Evolutionary conservation across 1,140 invertebrate species (phyloP), one percentile per base, ranked within the genome.

Genomic region (Brachionus koreanus): DNA sequence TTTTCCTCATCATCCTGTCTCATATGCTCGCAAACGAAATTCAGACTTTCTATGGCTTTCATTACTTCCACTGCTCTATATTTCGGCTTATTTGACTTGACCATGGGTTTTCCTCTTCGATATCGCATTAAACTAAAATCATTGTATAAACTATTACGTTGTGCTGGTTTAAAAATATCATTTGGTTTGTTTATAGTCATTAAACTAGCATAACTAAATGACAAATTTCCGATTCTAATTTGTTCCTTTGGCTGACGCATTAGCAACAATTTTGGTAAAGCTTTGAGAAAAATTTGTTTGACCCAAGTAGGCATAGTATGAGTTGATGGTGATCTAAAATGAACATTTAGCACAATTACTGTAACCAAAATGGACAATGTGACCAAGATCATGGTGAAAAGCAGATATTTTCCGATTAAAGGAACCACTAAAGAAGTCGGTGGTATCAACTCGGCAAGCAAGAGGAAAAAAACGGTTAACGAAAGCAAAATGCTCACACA

Each of bases 311-410:
- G 72, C 82, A 83, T 83, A 7, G 23, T 52, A 85, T 93, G 92
- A 7, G 92, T 93, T 42, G 91, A 89, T 1, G 97, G 97, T 16
- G 96, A 96, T 86, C 97, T 91, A 90, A 98, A 99, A 87, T 99
- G 98, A 93, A 95, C 96, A 88, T 99, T 99, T 86, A 99, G 98
- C 85, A 99, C 98, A 86, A 99, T 93, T 25, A 99, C 97, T 0
- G 98, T 99, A 5, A 98, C 94, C 82, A 99, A 90, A 89, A 99
- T 98, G 90, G 96, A 97, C 84, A 99, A 94, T 29, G 98, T 98
- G 89, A 99, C 99, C 94, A 99, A 98, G 82, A 99, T 97, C 89
- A 99, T 99, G 25, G 97, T 99, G 89, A 99, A 98, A 2, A 99
- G 91, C 65, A 99, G 91, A 90, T 98, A 99, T 90, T 98, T 98